These are phyloP conservation scores for Buceros bicornis DNA, from an alignment of 2,797 vertebrate genomes.

Conservation along the genomic window DNA sequence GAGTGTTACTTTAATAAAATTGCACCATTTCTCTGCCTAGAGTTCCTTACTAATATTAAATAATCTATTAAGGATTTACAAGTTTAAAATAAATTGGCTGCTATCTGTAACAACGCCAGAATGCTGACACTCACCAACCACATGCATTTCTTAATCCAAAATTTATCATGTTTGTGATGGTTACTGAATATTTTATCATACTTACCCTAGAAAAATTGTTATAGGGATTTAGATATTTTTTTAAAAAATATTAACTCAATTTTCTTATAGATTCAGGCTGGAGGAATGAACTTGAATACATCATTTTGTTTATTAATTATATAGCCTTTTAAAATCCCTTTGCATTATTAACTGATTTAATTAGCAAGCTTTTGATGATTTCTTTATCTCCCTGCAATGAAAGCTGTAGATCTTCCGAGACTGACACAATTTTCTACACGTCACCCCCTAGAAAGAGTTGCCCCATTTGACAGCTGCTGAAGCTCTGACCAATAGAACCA, in stretches of 20 bases:
- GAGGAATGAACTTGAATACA: not conserved
- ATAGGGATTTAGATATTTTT: not conserved
- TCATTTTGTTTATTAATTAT: not conserved
- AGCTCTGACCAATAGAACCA: not conserved
- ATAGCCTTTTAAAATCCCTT: not conserved
- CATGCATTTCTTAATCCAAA: not conserved
- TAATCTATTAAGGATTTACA: constrained; percentile 43
- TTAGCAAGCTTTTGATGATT: not conserved
- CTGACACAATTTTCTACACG: not conserved
- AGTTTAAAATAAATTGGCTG: not conserved
- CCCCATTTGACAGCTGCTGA: not conserved
- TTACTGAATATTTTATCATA: not conserved
- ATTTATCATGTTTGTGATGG: not conserved
- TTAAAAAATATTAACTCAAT: not conserved
- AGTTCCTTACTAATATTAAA: constrained; percentile 13
- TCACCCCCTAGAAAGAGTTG: not conserved
- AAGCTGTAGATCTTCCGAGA: not conserved
- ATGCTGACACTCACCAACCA: not conserved
- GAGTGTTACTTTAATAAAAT: constrained; percentile 58
- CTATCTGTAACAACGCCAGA: not conserved
- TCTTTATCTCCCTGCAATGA: not conserved
- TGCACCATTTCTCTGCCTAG: not conserved
- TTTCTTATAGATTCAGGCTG: not conserved
- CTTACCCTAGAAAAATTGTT: not conserved
- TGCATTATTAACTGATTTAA: not conserved